Evolutionary conservation across 2,113 vertebrate species (phyloP).

Genomic region (Myrmophylax atrothorax): DNA sequence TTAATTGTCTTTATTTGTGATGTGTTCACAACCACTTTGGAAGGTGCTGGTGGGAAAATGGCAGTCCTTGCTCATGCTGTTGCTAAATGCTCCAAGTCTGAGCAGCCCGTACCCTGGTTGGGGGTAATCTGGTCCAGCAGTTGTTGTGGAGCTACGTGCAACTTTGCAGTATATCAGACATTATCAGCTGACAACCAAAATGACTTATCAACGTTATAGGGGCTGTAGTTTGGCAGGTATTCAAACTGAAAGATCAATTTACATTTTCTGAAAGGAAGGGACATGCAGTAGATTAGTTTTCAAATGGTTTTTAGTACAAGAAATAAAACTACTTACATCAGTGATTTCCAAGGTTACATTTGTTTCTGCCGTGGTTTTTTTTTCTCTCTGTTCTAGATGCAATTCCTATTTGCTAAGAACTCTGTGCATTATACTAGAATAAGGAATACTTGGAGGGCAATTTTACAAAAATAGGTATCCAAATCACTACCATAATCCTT

Average conservation of each 20-base stretch:
- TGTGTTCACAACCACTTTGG: background rate
- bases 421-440: slow-evolving; percentile 7
- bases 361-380: background rate
- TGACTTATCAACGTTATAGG: background rate
- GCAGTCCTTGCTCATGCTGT: background rate
- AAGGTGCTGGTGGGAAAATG: background rate
- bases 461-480: slow-evolving; percentile 30
- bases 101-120: background rate
- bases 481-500: slow-evolving; percentile 28
- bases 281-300: slow-evolving; percentile 53
- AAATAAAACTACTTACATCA: slow-evolving; percentile 27
- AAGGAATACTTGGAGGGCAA: slow-evolving; percentile 32
- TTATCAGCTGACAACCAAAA: background rate
- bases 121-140: background rate
- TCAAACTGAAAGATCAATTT: slow-evolving; percentile 57
- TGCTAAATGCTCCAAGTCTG: background rate
- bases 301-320: slow-evolving; percentile 43
- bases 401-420: slow-evolving; percentile 24
- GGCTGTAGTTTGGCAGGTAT: slow-evolving; percentile 23
- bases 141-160: background rate
- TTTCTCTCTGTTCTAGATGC: background rate
- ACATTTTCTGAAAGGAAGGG: slow-evolving; percentile 46
- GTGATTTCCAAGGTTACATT: slow-evolving; percentile 35
- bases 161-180: background rate
- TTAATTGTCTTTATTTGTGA: background rate